Evolutionary conservation across 92 coral and sea anemone genomes (phyloP).

Genomic region (Metridium senile): DNA sequence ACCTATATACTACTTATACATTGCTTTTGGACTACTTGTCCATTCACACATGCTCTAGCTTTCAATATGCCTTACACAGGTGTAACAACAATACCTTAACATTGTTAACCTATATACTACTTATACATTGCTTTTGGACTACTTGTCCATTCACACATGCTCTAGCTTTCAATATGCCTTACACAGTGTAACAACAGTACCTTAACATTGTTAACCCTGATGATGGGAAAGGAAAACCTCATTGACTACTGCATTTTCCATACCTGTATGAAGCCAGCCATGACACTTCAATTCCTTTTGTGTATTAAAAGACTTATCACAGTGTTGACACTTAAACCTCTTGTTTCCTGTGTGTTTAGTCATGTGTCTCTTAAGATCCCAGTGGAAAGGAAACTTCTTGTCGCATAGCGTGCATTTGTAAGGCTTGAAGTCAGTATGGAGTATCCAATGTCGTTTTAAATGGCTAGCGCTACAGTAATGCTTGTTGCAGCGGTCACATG

Average conservation of each 20-base stretch:
- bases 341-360: slow-evolving; percentile 76
- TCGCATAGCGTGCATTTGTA: slow-evolving; percentile 57
- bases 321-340: slow-evolving; percentile 63
- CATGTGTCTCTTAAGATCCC: slow-evolving; percentile 77
- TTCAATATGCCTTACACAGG: no score
- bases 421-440: slow-evolving; percentile 76
- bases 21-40: no score
- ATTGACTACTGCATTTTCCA: background rate
- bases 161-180: no score
- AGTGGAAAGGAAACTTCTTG: slow-evolving; percentile 66
- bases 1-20: no score
- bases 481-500: slow-evolving; percentile 73
- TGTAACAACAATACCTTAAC: no score
- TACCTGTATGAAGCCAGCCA: slow-evolving; percentile 79
- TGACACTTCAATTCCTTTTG: slow-evolving; percentile 62
- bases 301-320: slow-evolving; percentile 70
- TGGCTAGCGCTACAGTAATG: slow-evolving; percentile 73
- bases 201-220: no score
- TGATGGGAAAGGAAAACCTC: background rate
- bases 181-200: no score
- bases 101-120: no score
- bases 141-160: no score
- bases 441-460: slow-evolving; percentile 77
- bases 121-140: no score
- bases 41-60: no score